Evolutionary conservation across 2,797 vertebrate genomes (phyloP).

Genomic region (Manis javanica): DNA sequence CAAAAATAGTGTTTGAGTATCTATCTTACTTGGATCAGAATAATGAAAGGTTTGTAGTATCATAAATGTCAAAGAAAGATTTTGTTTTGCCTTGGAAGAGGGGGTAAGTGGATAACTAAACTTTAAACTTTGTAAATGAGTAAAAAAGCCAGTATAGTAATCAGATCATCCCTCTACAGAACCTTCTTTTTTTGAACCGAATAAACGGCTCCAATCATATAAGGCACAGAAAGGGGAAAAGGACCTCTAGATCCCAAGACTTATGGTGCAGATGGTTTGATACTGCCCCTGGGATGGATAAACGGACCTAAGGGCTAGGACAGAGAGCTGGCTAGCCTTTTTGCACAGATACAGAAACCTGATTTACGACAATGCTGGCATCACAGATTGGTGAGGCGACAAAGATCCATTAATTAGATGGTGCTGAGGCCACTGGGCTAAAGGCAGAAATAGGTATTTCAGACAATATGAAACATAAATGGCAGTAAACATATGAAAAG

Average conservation of each 20-base stretch:
- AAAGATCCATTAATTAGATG: neutral
- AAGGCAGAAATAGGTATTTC: neutral
- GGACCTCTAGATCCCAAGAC: neutral
- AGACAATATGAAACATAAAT: neutral
- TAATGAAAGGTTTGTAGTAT: neutral
- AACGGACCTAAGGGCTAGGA: neutral
- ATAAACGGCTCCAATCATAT: neutral
- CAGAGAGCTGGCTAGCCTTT: neutral
- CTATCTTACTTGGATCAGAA: conserved; percentile 45
- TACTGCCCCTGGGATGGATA: neutral
- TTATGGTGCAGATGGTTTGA: neutral
- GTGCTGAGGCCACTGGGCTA: neutral
- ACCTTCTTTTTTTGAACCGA: neutral
- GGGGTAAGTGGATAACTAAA: neutral
- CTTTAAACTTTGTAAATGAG: neutral
- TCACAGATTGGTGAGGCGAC: neutral
- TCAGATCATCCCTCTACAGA: neutral
- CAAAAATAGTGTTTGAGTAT: conserved; percentile 12
- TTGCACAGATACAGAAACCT: neutral
- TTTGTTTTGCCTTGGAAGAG: conserved; percentile 23
- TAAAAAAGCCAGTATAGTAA: neutral
- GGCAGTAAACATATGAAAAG: neutral
- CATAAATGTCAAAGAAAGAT: conserved; percentile 22
- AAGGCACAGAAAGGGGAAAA: neutral
- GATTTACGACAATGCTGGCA: conserved; percentile 14